Evolutionary conservation across 2,888 invertebrate species (phyloP), one percentile per base, ranked within the genome.

Genomic region (Ichneumon xanthorius): DNA sequence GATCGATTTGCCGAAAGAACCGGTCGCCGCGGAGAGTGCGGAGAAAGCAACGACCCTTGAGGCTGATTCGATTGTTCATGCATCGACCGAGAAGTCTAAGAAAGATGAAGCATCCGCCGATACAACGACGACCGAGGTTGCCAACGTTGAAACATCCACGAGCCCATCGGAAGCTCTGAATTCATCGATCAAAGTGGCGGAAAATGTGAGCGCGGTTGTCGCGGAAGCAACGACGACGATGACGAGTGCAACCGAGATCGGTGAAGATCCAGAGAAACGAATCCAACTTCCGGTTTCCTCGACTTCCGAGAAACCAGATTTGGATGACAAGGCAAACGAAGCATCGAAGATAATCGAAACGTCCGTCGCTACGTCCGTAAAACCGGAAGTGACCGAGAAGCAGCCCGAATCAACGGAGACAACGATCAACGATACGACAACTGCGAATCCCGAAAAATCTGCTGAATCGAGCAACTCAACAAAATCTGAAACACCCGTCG

Each of bases 401-500:
- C 72, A 78, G 37, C 61, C 26, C 37, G 53, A 19, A 45, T 48
- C 61, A 61, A 63, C 16, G 45, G 76, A 80, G 75, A 37, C 48
- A 30, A 75, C 65, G 53, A 82, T 68, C 0, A 71, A 80, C 68
- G 37, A 48, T 9, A 16, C 48, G 48, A 61, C 16, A 53, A 33
- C 58, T 37, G n/a, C 50, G 30, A 50, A 2, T 7, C 48, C 79
- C 5, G 50, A 30, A 22, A 63, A 37, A 55, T 45, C 30, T 2
- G 16, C 11, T 16, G 63, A 76, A 75, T 37, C 81, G 7, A 77
- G 70, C 2, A 88, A 87, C 81, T 80, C 85, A 16, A 84, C 84
- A 30, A 88, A 88, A 58, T 84, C 87, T 2, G 89, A 90, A 78
- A 16, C 75, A 30, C 84, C 88, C 0, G 82, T 88, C 26, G 88